Evolutionary conservation across 1,140 invertebrate species (phyloP).

Genomic region (Littorina saxatilis): DNA sequence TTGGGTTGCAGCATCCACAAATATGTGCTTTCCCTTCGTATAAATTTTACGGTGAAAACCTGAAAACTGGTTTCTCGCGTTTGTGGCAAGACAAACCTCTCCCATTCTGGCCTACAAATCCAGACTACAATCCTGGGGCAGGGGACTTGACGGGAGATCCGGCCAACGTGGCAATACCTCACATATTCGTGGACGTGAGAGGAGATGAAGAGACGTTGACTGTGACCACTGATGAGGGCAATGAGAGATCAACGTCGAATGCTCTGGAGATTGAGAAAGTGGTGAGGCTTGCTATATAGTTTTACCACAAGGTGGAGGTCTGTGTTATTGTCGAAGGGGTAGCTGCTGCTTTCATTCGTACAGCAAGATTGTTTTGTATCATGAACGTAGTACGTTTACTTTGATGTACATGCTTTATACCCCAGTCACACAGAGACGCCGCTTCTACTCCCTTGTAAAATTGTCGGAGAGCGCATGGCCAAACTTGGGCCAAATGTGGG

Average conservation of each 20-base stretch:
- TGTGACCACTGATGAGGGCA: slow-evolving; percentile 56
- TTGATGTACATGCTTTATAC: no score
- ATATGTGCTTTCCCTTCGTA: slow-evolving; percentile 65
- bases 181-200: slow-evolving; percentile 62
- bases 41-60: slow-evolving; percentile 58
- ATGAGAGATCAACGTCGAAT: slow-evolving; percentile 60
- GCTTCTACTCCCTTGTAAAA: no score
- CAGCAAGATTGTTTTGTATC: no score
- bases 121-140: background rate
- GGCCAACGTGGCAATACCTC: background rate
- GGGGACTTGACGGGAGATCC: background rate
- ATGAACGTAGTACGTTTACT: no score
- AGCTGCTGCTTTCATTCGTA: no score
- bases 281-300: no score
- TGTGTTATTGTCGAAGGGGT: no score
- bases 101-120: slow-evolving; percentile 43
- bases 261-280: slow-evolving; percentile 51
- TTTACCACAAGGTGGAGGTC: no score
- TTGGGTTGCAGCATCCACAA: slow-evolving; percentile 60
- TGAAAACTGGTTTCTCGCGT: slow-evolving; percentile 42
- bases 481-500: no score
- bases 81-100: slow-evolving; percentile 24
- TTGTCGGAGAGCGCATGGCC: no score
- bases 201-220: slow-evolving; percentile 60
- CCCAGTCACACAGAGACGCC: no score